These are phyloP conservation scores for Syndactyla subalaris DNA, from an alignment of 2,797 vertebrate species.

Conservation along the genomic window DNA sequence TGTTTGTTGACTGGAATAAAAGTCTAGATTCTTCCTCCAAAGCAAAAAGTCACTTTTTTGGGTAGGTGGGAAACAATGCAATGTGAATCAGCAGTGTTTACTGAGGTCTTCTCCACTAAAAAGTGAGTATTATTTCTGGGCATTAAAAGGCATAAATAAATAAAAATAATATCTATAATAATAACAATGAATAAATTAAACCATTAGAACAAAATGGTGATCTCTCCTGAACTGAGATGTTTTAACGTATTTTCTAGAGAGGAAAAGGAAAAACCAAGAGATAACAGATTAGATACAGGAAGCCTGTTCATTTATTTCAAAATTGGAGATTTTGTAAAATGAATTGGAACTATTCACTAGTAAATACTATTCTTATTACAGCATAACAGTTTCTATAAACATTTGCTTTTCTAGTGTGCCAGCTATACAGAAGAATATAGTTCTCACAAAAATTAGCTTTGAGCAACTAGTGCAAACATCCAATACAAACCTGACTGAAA, in stretches of 20 bases:
- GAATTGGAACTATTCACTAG: constrained; percentile 44
- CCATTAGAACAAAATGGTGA: not conserved
- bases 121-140: not conserved
- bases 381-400: constrained; percentile 36
- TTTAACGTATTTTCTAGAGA: not conserved
- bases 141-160: not conserved
- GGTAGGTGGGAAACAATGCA: not conserved
- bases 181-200: not conserved
- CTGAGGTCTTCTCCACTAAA: not conserved
- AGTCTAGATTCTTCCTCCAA: not conserved
- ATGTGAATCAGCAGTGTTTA: not conserved
- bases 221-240: not conserved
- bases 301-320: constrained; percentile 69
- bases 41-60: not conserved
- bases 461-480: constrained; percentile 55
- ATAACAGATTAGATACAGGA: constrained; percentile 31
- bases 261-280: constrained; percentile 19
- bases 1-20: not conserved
- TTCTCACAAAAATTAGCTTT: constrained; percentile 43
- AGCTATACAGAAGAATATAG: constrained; percentile 54
- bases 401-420: constrained; percentile 5
- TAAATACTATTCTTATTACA: constrained; percentile 48
- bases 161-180: not conserved
- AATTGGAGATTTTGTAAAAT: constrained; percentile 59
- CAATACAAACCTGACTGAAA: constrained; percentile 27